Evolutionary conservation across 2,113 vertebrate species (phyloP).

Genomic region (Eretmochelys imbricata): DNA sequence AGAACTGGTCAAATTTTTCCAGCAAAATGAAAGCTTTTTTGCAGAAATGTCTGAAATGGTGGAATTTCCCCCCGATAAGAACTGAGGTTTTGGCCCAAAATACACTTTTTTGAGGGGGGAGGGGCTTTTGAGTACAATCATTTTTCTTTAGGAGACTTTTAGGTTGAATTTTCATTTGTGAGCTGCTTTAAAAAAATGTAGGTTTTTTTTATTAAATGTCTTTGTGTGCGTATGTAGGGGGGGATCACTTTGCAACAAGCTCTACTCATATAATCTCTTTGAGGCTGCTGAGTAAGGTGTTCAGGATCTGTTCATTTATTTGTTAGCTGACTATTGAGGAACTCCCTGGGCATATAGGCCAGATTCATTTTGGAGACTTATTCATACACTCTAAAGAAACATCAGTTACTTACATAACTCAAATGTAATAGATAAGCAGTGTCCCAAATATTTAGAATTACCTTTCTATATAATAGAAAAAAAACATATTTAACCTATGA

Average conservation of each 20-base stretch:
- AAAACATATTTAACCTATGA: rapidly evolving
- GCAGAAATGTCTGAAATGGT: not conserved
- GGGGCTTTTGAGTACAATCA: not conserved
- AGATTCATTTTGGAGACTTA: not conserved
- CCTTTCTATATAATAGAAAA: not conserved
- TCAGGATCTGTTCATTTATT: not conserved
- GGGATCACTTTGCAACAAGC: not conserved
- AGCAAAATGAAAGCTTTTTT: not conserved
- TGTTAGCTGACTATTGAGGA: not conserved
- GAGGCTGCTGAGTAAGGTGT: not conserved
- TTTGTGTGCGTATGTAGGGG: not conserved
- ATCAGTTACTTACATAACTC: not conserved
- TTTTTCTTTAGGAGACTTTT: not conserved
- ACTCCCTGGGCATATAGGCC: rapidly evolving
- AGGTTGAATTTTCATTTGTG: not conserved
- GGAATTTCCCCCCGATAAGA: too few relatives aligned
- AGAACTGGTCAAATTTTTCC: not conserved
- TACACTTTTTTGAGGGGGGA: not conserved
- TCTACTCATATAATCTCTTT: not conserved
- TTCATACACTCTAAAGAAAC: not conserved
- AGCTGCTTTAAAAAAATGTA: not conserved
- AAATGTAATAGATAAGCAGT: not conserved
- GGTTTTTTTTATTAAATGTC: not conserved
- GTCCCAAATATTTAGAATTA: not conserved
- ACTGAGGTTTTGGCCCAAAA: not conserved